Evolutionary conservation across 2,113 vertebrate genomes (phyloP).

Genomic region (Chionis minor): DNA sequence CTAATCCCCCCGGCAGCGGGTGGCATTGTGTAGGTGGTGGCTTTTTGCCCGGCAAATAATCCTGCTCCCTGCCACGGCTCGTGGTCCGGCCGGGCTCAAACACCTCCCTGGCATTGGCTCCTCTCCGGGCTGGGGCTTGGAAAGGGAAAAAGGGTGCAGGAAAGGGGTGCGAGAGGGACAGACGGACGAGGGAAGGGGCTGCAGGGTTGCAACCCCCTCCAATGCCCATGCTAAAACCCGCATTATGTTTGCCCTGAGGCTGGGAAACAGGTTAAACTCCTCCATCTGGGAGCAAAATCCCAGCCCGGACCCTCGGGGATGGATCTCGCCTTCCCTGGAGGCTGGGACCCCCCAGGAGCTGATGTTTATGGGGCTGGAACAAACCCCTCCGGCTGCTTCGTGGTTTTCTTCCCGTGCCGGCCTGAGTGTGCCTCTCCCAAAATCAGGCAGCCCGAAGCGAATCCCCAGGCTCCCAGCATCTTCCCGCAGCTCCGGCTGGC

Average conservation of each 20-base stretch:
- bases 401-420: not conserved
- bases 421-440: not conserved
- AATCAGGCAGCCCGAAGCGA: not conserved
- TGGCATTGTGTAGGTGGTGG: not conserved
- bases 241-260: not conserved
- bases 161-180: not conserved
- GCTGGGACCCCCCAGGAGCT: not conserved
- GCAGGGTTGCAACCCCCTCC: no score
- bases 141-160: not conserved
- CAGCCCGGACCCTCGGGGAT: not conserved
- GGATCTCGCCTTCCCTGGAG: not conserved
- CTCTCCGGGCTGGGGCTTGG: not conserved
- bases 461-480: not conserved
- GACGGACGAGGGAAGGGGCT: not conserved
- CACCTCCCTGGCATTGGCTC: not conserved
- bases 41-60: not conserved
- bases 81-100: not conserved
- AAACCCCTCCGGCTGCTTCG: not conserved
- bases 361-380: accelerated
- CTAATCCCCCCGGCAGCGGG: not conserved
- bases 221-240: accelerated
- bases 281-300: not conserved
- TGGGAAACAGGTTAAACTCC: not conserved
- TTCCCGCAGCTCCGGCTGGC: not conserved
- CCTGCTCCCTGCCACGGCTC: accelerated